Conservation (phyloP, 1,140 invertebrate species). For the Drosophila orosa region DNA sequence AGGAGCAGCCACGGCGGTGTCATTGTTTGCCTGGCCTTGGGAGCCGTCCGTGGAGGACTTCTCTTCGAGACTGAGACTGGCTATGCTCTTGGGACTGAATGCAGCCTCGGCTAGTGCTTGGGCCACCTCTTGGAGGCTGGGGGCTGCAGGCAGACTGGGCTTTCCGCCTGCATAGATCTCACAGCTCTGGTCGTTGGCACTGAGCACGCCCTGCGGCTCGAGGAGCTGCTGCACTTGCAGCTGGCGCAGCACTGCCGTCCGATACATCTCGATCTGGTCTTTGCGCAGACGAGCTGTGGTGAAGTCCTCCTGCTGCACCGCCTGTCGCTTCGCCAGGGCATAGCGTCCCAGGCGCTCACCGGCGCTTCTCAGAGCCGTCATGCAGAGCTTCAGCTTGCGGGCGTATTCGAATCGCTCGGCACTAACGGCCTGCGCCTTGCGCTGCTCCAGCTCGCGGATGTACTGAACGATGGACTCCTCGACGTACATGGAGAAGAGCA, state of each 20-base stretch:
- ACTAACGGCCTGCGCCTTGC: constrained; percentile 93
- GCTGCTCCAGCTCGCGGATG: constrained; percentile 93
- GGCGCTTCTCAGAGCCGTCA: constrained; percentile 91
- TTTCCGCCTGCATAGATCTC: constrained; percentile 79
- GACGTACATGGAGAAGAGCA: constrained; percentile 99
- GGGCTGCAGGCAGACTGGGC: constrained; percentile 74
- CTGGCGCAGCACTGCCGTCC: constrained; percentile 89
- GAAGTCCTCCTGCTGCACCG: constrained; percentile 95
- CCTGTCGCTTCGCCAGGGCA: constrained; percentile 95
- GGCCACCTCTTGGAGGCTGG: constrained; percentile 83
- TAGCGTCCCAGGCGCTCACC: constrained; percentile 96
- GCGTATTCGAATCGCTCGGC: constrained; percentile 92
- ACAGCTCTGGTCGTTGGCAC: constrained; percentile 75
- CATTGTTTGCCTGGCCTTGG: constrained; percentile 35
- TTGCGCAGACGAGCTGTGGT: constrained; percentile 95
- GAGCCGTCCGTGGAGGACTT: constrained; percentile 66
- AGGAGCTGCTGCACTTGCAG: constrained; percentile 90
- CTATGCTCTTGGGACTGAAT: constrained; percentile 59
- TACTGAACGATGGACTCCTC: constrained; percentile 95
- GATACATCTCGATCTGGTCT: constrained; percentile 92
- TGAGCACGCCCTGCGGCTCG: constrained; percentile 90
- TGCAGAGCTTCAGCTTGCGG: constrained; percentile 93
- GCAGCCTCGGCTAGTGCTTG: constrained; percentile 72
- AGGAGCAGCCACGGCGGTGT: constrained; percentile 11
- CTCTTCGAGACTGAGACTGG: constrained; percentile 53